phyloP scores from a whole-genome alignment of 2,888 invertebrate genomes.

The Uropetala carovei region DNA sequence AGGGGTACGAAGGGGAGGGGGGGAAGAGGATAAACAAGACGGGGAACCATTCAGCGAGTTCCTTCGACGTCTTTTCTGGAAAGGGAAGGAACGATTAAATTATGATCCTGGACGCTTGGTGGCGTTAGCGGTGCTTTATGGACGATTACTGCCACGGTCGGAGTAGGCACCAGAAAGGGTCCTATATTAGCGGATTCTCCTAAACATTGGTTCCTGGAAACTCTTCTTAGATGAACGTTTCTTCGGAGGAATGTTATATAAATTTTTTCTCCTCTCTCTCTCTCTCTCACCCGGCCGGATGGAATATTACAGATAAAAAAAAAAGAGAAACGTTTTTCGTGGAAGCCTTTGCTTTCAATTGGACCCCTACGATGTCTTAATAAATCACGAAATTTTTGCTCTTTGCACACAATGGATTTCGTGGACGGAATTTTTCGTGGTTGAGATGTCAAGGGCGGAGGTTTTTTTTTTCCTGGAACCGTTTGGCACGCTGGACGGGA shows the following conservation, averaged over 20 bases:
- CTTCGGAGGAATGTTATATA: background rate
- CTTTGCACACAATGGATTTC: conserved; percentile 6
- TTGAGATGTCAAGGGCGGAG: background rate
- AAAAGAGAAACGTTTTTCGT: background rate
- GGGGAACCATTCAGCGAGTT: background rate
- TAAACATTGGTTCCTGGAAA: background rate
- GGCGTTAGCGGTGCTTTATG: background rate
- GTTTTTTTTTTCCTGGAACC: background rate
- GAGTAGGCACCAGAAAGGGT: background rate
- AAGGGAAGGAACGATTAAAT: conserved; percentile 16
- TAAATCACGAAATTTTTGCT: conserved; percentile 20
- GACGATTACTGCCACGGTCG: background rate
- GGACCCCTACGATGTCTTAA: background rate
- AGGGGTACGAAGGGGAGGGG: background rate
- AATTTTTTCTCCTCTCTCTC: background rate
- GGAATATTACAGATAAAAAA: background rate
- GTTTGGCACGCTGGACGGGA: background rate
- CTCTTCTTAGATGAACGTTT: background rate
- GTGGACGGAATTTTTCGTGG: conserved; percentile 11
- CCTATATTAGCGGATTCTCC: background rate
- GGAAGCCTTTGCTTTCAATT: conserved; percentile 14
- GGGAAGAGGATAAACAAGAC: background rate
- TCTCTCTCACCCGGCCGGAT: background rate
- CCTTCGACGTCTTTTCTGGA: background rate
- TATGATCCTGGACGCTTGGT: background rate